phyloP scores from a whole-genome alignment of 2,797 vertebrate species.

The Hippoglossus hippoglossus region DNA sequence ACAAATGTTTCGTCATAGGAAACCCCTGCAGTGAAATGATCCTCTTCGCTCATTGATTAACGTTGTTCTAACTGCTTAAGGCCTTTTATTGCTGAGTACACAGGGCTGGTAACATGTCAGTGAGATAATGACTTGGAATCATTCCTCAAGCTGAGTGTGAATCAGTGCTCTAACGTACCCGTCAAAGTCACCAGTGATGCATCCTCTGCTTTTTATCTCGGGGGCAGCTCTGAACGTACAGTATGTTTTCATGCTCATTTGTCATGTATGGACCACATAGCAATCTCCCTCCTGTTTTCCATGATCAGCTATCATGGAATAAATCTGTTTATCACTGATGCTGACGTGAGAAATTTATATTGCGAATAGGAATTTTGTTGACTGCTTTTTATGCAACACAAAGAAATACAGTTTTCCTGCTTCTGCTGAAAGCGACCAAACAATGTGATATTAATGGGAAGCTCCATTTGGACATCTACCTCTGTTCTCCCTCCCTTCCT shows the following conservation, averaged over 20 bases:
- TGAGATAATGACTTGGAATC: constrained; percentile 38
- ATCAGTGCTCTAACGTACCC: constrained; percentile 49
- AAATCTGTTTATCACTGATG: constrained; percentile 32
- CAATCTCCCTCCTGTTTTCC: constrained; percentile 16
- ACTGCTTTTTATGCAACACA: constrained; percentile 34
- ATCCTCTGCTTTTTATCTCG: constrained; percentile 25
- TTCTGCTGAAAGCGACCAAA: constrained; percentile 17
- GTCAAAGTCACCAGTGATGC: constrained; percentile 28
- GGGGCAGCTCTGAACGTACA: constrained; percentile 17
- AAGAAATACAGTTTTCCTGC: constrained; percentile 10
- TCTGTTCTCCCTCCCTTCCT: constrained; percentile 15
- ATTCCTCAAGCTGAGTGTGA: constrained; percentile 39
- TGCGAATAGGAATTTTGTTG: constrained; percentile 10
- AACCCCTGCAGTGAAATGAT: background rate
- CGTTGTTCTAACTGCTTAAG: background rate
- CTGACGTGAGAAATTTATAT: constrained; percentile 6
- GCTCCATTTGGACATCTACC: constrained; percentile 23
- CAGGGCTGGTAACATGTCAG: constrained; percentile 6
- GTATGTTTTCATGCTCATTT: constrained; percentile 32
- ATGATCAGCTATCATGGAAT: constrained; percentile 37
- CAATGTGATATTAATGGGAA: constrained; percentile 51
- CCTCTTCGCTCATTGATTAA: constrained; percentile 9
- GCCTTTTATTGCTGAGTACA: constrained; percentile 12
- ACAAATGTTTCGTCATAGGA: background rate
- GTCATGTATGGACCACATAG: constrained; percentile 18